Evolutionary conservation across 1,140 invertebrate species (phyloP).

Genomic region (Vanessa atalanta): DNA sequence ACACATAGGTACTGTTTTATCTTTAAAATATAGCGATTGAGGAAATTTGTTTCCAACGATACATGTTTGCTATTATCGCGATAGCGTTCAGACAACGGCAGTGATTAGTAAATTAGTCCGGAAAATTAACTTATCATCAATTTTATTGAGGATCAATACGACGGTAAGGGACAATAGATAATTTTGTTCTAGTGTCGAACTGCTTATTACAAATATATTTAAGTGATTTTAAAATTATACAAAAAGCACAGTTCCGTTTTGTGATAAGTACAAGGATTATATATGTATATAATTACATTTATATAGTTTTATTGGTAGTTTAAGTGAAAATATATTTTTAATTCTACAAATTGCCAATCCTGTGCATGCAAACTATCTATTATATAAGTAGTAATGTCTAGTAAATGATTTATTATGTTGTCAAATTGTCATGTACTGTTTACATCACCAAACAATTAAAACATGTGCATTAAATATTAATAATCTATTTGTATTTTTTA

Average conservation of each 20-base stretch:
- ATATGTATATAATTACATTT: background rate
- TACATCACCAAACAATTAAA: constrained; percentile 37
- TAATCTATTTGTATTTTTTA: constrained; percentile 10
- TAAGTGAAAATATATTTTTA: constrained; percentile 39
- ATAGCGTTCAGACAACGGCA: too few relatives aligned
- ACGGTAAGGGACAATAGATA: background rate
- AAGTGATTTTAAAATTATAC: constrained; percentile 25
- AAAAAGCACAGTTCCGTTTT: constrained; percentile 40
- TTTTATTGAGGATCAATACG: too few relatives aligned
- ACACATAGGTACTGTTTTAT: constrained; percentile 1
- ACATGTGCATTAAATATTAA: constrained; percentile 39
- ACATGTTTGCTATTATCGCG: background rate
- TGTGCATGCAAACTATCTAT: constrained; percentile 38
- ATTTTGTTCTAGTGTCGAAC: background rate
- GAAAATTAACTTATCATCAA: too few relatives aligned
- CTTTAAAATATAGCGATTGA: too few relatives aligned
- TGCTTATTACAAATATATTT: background rate
- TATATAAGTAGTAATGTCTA: constrained; percentile 43
- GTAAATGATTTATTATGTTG: constrained; percentile 47
- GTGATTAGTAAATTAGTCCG: too few relatives aligned
- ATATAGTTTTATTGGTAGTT: constrained; percentile 29
- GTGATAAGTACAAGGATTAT: constrained; percentile 44
- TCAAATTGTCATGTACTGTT: constrained; percentile 46
- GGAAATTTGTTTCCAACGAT: background rate
- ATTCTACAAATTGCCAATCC: constrained; percentile 27